These are phyloP conservation scores for Maccullochella peelii DNA, from an alignment of 2,113 vertebrate species.

Conservation along the genomic window DNA sequence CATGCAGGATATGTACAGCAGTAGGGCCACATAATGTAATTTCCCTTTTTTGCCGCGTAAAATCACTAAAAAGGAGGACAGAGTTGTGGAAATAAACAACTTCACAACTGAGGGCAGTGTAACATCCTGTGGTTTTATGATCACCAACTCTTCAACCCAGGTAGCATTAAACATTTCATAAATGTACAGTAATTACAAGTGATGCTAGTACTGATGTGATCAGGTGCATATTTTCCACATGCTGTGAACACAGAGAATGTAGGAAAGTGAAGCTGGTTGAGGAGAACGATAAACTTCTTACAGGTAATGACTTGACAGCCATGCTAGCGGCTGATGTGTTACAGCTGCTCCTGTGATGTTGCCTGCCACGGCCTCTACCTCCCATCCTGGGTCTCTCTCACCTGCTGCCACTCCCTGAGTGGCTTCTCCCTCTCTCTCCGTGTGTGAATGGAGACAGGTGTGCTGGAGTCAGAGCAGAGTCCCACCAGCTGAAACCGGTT, in stretches of 20 bases:
- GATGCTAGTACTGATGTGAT: conserved; percentile 25
- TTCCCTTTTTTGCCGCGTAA: not conserved
- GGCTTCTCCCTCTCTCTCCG: too few species aligned
- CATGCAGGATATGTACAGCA: conserved; percentile 3
- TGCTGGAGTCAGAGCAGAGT: too few species aligned
- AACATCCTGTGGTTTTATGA: conserved; percentile 54
- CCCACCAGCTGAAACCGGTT: too few species aligned
- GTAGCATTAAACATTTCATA: conserved; percentile 29
- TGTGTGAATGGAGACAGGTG: too few species aligned
- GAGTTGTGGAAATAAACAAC: conserved; percentile 4
- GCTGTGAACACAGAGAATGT: not conserved
- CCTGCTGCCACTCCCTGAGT: too few species aligned
- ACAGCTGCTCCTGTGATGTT: too few species aligned
- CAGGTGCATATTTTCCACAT: conserved; percentile 24
- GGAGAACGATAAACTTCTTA: conserved; percentile 18
- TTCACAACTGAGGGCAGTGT: conserved; percentile 12
- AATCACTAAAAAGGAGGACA: not conserved
- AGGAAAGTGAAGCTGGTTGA: not conserved
- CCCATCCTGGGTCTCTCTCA: too few species aligned
- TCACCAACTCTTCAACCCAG: conserved; percentile 24
- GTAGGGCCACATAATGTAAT: not conserved
- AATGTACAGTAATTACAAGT: conserved; percentile 27
- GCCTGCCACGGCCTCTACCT: too few species aligned
- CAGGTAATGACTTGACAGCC: conserved; percentile 1
- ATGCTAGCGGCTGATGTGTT: too few species aligned